Base-by-base conservation (phyloP, 2,888 invertebrate species). In the Yponomeuta sedellus region DNA sequence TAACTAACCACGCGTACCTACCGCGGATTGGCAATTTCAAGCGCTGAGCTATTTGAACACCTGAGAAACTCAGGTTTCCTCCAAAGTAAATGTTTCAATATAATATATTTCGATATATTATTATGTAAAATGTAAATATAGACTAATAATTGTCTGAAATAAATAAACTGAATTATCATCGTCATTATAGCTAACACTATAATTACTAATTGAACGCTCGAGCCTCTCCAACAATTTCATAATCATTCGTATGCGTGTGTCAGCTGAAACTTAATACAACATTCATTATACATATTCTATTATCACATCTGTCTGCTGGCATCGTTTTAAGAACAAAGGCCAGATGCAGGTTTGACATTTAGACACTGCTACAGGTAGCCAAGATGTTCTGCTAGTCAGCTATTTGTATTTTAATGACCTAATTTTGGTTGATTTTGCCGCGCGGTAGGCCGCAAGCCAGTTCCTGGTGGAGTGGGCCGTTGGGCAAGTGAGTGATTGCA, bases 331-430 rank as follows among this genome's bases (percentile, higher is more conserved):
- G 10, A 20, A 34, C 64, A 67, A 67, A 61, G 65, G 67, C 64
- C 65, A 66, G 28, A 20, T 61, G 44, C 56, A 66, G 56, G 52
- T 22, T 56, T 67, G 67, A 67, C 67, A 67, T 67, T 67, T 67
- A 52, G 52, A 64, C 44, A 56, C 22, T 61, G 62, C 39, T 25
- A 57, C 56, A 44, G n/a, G 52, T 28, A 19, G 66, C 66, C 66
- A 66, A 66, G 52, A 52, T 16, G 44, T 52, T 12, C 28, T 64
- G 6, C 56, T 56, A 28, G 19, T n/a, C n/a, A 25, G 62, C 66
- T n/a, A 57, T 63, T 63, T 63, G 62, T 59, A 40, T 66, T 64
- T 64, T 64, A 61, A 59, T 66, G 66, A 66, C 66, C 66, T 58
- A 66, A 52, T 52, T 52, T 52, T 52, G n/a, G 44, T 16, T 66